phyloP scores from a whole-genome alignment of 2,113 vertebrate species.

The Paraplagusia blochii region DNA sequence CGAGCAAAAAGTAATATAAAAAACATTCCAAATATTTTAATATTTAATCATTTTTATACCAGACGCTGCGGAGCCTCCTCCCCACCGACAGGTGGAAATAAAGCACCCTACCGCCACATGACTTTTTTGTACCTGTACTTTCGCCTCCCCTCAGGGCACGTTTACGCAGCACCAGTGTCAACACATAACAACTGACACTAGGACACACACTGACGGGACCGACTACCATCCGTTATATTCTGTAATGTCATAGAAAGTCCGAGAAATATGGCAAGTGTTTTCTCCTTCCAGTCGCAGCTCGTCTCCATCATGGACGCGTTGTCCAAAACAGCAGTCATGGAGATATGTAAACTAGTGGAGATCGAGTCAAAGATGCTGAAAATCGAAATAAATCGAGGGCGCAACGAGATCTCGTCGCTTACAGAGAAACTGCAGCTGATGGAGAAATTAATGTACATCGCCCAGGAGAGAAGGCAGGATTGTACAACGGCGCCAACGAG shows the following conservation, averaged over 20 bases:
- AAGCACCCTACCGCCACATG: not conserved
- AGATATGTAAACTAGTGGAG: slow-evolving; percentile 76
- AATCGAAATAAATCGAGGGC: slow-evolving; percentile 72
- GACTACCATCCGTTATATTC: not conserved
- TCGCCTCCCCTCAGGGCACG: slow-evolving; percentile 5
- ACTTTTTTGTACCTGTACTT: slow-evolving; percentile 10
- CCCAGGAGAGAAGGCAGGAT: slow-evolving; percentile 49
- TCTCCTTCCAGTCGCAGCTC: slow-evolving; percentile 73
- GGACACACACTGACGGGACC: not conserved
- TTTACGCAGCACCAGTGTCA: not conserved
- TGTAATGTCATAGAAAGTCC: not conserved
- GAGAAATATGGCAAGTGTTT: slow-evolving; percentile 57
- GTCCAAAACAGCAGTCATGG: slow-evolving; percentile 69
- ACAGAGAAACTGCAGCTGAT: slow-evolving; percentile 73
- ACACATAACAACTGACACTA: not conserved
- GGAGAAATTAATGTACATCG: slow-evolving; percentile 70
- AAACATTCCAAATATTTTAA: not conserved
- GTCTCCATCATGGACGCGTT: slow-evolving; percentile 74
- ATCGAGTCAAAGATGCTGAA: slow-evolving; percentile 72
- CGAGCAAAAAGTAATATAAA: fast-evolving
- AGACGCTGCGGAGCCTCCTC: slow-evolving; percentile 20
- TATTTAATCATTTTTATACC: not conserved
- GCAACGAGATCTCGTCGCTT: slow-evolving; percentile 67
- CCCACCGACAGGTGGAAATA: slow-evolving; percentile 43
- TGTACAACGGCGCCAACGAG: slow-evolving; percentile 12